phyloP scores from a whole-genome alignment of 2,888 invertebrate species.

The Drosophila tanythrix region DNA sequence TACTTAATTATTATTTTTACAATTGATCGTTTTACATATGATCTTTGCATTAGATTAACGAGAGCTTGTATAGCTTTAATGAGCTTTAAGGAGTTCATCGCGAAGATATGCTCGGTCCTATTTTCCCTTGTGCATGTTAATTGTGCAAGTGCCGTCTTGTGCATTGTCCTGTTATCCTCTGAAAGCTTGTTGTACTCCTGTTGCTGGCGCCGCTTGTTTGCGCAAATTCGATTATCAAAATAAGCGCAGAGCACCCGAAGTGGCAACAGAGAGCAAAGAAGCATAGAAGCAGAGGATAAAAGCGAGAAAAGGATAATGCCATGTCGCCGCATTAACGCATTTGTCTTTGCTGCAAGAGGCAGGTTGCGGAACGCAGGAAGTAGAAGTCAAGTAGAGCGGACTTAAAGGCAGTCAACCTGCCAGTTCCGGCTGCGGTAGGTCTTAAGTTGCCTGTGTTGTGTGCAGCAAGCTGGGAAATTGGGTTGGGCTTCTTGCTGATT shows the following conservation, averaged over 20 bases:
- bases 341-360: not conserved
- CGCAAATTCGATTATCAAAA: constrained; percentile 81
- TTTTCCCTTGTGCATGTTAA: constrained; percentile 26
- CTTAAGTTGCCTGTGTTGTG: constrained; percentile 23
- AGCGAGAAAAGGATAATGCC: constrained; percentile 59
- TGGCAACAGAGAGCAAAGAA: constrained; percentile 18
- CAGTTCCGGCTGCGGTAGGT: constrained; percentile 19
- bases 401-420: constrained; percentile 7
- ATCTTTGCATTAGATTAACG: not conserved
- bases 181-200: constrained; percentile 9
- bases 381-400: constrained; percentile 12
- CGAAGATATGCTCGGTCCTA: not conserved
- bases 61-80: not conserved
- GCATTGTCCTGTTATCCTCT: constrained; percentile 25
- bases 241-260: constrained; percentile 38
- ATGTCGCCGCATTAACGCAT: constrained; percentile 69
- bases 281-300: not conserved
- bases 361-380: constrained; percentile 13
- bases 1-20: not conserved
- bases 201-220: constrained; percentile 64
- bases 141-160: constrained; percentile 35
- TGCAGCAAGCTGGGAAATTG: constrained; percentile 65
- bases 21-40: not conserved
- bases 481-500: constrained; percentile 58
- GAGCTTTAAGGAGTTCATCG: not conserved